Evolutionary conservation across 1,140 invertebrate genomes (phyloP), one percentile per base, ranked within the genome.

Genomic region (Pogonognathellus flavescens): DNA sequence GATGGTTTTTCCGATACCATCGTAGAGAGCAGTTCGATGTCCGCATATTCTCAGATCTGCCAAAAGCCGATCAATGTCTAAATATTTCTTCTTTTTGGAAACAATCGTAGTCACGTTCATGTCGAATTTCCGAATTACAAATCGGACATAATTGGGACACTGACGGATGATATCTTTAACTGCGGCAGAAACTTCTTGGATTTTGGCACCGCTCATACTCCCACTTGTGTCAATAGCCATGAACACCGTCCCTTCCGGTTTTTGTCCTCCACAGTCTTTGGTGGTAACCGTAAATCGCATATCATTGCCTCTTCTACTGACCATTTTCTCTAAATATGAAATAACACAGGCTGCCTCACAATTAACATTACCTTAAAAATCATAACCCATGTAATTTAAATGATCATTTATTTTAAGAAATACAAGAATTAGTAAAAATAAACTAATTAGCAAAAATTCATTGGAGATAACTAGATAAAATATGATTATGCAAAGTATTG

Each of bases 141-240:
- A 85, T 41, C 84, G 76, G 11, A 70, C 72, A 49, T 52, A 53
- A 22, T 13, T 1, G 10, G 84, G 84, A 20, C 53, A 76, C 13
- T 85, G 59, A 16, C n/a, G 31, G 10, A 85, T 66, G 3, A 85
- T 82, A 31, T 81, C n/a, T 53, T 20, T 18, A 0, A 85, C 14
- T 18, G 76, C 80, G 8, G 5, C 0, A 16, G 18, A 60, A 2
- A 82, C 84, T 85, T 85, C 76, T 11, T 82, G 16, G 0, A 85
- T 80, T 66, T 80, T 82, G 0, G 9, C 20, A 41, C 80, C 80
- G 2, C 16, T 62, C 84, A 85, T 85, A 6, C 31, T 41, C 2
- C 84, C 84, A 31, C 84, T 81, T 1, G 50, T 81, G 76, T 85
- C 84, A n/a, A 85, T 20, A 9, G 84, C 41, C 6, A 85, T 49